A percentile compares a stretch with the other conserved stretches of the same genome.
Conservation (phyloP, 2,888 invertebrate species). For the Drosophila stalkeri region DNA sequence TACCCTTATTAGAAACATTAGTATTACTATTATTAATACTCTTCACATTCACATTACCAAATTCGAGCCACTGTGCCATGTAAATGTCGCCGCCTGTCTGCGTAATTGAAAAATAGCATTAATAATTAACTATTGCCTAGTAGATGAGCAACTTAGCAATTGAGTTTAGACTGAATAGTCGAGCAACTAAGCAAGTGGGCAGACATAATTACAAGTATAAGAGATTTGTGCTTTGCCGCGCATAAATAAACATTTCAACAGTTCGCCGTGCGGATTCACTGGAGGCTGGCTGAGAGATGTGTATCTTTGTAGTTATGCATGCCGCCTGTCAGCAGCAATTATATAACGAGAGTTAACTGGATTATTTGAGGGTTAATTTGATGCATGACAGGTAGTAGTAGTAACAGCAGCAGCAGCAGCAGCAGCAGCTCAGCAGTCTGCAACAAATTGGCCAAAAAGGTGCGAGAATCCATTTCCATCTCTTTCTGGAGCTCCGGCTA, state of each 20-base stretch:
- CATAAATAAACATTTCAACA: constrained; percentile 67
- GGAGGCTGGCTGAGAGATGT: constrained; percentile 22
- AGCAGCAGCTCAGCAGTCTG: constrained; percentile 39
- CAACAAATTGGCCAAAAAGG: constrained; percentile 74
- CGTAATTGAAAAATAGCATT: constrained; percentile 78
- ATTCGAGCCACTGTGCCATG: constrained; percentile 46
- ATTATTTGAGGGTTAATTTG: constrained; percentile 76
- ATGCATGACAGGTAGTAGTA: constrained; percentile 56
- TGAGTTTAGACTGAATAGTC: constrained; percentile 18
- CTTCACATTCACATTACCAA: background rate
- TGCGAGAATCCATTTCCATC: constrained; percentile 67
- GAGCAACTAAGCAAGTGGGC: constrained; percentile 30
- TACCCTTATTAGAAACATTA: background rate
- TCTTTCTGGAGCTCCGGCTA: constrained; percentile 17
- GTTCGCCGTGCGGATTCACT: background rate
- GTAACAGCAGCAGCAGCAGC: background rate
- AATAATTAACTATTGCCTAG: constrained; percentile 58
- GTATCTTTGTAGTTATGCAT: constrained; percentile 52
- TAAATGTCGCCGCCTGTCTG: constrained; percentile 72
- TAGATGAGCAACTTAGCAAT: constrained; percentile 19
- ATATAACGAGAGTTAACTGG: constrained; percentile 73
- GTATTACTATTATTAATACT: background rate
- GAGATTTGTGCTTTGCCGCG: constrained; percentile 40
- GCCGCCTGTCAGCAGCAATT: constrained; percentile 68
- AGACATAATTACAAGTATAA: constrained; percentile 59